Evolutionary conservation across 1,140 invertebrate genomes (phyloP).

Genomic region (Tetragonula clypearis): DNA sequence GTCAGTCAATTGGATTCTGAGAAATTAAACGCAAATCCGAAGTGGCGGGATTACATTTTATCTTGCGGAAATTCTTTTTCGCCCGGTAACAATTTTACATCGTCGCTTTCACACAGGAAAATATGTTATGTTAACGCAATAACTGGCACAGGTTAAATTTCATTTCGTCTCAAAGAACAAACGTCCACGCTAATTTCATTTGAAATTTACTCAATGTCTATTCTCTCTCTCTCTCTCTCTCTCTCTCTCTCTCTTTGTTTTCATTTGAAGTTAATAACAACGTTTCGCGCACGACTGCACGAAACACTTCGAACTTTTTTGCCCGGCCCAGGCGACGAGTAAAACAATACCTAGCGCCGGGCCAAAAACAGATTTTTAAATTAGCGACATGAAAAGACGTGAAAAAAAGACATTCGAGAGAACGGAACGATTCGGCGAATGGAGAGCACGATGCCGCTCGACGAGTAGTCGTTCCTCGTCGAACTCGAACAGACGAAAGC

Average conservation of each 20-base stretch:
- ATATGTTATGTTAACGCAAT: neutral
- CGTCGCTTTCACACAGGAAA: neutral
- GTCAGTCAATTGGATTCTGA: neutral
- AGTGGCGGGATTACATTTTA: neutral
- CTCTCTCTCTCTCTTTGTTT: neutral
- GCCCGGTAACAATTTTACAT: neutral
- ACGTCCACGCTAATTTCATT: neutral
- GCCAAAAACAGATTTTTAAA: conserved; percentile 15
- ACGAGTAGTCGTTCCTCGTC: too few relatives aligned
- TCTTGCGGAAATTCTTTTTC: neutral
- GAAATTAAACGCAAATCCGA: neutral
- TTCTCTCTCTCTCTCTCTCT: too few relatives aligned
- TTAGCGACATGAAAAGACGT: conserved; percentile 5
- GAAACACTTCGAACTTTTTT: neutral
- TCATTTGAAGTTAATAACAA: neutral
- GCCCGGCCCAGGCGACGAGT: too few relatives aligned
- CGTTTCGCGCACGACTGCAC: neutral
- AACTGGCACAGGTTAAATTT: neutral
- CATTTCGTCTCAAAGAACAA: neutral
- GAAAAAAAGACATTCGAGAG: too few relatives aligned
- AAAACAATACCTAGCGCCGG: neutral
- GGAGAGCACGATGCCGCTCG: too few relatives aligned
- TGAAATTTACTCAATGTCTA: neutral
- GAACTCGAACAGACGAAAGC: neutral
- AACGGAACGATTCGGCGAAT: neutral